These are phyloP conservation scores for Macrophya alboannulata DNA, from an alignment of 2,888 invertebrate genomes.

Conservation along the genomic window DNA sequence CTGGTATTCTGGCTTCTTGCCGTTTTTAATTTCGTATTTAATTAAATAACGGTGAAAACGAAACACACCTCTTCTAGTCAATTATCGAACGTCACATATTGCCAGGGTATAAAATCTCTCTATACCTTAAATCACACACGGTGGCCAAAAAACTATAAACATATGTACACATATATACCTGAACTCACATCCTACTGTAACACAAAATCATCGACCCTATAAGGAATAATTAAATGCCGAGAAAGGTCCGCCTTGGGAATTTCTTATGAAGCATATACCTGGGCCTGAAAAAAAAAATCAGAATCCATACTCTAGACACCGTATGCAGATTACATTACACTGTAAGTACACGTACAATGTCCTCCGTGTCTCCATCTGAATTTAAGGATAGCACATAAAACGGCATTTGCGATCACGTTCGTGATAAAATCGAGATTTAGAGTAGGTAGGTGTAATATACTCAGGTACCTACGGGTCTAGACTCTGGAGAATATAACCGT, in stretches of 20 bases:
- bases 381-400: background rate
- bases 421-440: constrained; percentile 19
- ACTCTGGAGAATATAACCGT: constrained; percentile 4
- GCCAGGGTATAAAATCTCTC: background rate
- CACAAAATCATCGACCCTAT: background rate
- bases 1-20: constrained; percentile 10
- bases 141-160: background rate
- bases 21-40: constrained; percentile 42
- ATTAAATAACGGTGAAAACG: constrained; percentile 21
- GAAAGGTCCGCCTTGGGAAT: background rate
- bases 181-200: background rate
- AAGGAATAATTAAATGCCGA: background rate
- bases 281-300: background rate
- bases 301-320: background rate
- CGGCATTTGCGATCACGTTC: constrained; percentile 28
- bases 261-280: background rate
- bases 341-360: background rate
- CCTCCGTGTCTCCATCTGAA: background rate
- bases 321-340: background rate
- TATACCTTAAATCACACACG: background rate
- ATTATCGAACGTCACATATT: constrained; percentile 25
- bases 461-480: background rate
- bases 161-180: background rate
- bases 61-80: background rate
- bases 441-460: background rate